These are phyloP conservation scores for Pheosia tremula DNA, from an alignment of 2,888 invertebrate species.

Conservation along the genomic window DNA sequence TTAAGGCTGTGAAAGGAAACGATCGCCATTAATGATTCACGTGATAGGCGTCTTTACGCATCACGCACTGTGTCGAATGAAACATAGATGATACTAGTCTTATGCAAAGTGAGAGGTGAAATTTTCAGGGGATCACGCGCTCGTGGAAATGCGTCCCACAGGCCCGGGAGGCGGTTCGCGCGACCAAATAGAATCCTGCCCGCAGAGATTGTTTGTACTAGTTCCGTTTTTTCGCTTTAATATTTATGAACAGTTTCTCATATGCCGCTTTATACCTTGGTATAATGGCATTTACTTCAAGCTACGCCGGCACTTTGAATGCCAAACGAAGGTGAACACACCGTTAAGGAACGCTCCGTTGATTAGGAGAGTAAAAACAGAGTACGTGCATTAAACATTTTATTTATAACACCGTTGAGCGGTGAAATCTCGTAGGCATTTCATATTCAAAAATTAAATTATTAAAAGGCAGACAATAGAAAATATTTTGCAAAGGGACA, in stretches of 20 bases:
- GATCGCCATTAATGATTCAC: slow-evolving; percentile 77
- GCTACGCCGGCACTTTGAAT: slow-evolving; percentile 64
- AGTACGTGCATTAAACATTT: slow-evolving; percentile 5
- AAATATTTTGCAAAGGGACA: slow-evolving; percentile 63
- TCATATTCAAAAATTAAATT: slow-evolving; percentile 52
- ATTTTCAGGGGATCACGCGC: slow-evolving; percentile 71
- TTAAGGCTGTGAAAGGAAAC: slow-evolving; percentile 66
- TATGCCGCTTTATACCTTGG: slow-evolving; percentile 68
- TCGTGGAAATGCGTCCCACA: slow-evolving; percentile 65
- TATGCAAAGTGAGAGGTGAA: slow-evolving; percentile 74
- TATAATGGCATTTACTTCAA: slow-evolving; percentile 71
- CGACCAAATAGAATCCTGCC: slow-evolving; percentile 70
- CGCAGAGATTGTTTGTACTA: slow-evolving; percentile 74
- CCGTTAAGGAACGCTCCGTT: slow-evolving; percentile 49
- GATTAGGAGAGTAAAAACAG: slow-evolving; percentile 37
- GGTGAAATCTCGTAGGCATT: slow-evolving; percentile 34
- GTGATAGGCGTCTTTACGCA: slow-evolving; percentile 69
- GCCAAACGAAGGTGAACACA: slow-evolving; percentile 61
- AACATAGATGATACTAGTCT: slow-evolving; percentile 73
- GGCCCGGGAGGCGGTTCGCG: slow-evolving; percentile 55
- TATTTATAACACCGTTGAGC: slow-evolving; percentile 16
- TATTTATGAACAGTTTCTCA: slow-evolving; percentile 76
- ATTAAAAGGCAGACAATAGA: slow-evolving; percentile 70
- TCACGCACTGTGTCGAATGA: slow-evolving; percentile 65
- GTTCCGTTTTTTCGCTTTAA: slow-evolving; percentile 70